These are phyloP conservation scores for Dyspetes luteomarginatus DNA, from an alignment of 2,888 invertebrate species.

Conservation along the genomic window DNA sequence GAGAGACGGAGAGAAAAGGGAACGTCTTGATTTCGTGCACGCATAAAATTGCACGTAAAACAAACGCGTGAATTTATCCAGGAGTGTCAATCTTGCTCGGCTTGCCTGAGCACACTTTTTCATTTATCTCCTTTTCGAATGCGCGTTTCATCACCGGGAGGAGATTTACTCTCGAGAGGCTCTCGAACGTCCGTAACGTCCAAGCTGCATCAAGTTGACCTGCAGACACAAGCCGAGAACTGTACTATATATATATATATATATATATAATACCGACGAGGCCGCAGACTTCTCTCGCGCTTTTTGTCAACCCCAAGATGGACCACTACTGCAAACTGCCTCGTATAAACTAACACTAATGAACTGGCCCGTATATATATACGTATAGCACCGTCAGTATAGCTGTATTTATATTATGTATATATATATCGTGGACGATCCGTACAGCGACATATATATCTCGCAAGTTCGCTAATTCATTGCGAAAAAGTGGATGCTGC, in stretches of 20 bases:
- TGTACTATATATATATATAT: not conserved
- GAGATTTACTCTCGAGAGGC: slow-evolving; percentile 30
- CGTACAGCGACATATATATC: not conserved
- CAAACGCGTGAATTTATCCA: no score
- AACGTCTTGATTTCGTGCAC: slow-evolving; percentile 53
- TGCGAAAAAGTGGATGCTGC: slow-evolving; percentile 57
- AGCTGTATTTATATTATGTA: no score
- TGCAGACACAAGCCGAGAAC: not conserved
- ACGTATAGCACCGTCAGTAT: no score
- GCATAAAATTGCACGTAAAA: slow-evolving; percentile 54
- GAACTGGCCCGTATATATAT: slow-evolving; percentile 6
- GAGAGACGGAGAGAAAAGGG: slow-evolving; percentile 4
- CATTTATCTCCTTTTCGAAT: no score
- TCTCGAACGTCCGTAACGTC: slow-evolving; percentile 29
- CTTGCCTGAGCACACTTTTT: not conserved
- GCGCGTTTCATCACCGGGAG: slow-evolving; percentile 52
- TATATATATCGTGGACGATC: no score
- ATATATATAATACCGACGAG: slow-evolving; percentile 11
- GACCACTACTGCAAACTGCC: slow-evolving; percentile 36
- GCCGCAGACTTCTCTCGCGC: slow-evolving; percentile 42
- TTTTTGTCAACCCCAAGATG: slow-evolving; percentile 59
- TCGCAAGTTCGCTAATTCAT: slow-evolving; percentile 57
- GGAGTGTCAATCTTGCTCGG: slow-evolving; percentile 17
- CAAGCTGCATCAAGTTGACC: slow-evolving; percentile 3
- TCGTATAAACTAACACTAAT: no score